Evolutionary conservation across 2,113 vertebrate species (phyloP).

Genomic region (Myocastor coypus): DNA sequence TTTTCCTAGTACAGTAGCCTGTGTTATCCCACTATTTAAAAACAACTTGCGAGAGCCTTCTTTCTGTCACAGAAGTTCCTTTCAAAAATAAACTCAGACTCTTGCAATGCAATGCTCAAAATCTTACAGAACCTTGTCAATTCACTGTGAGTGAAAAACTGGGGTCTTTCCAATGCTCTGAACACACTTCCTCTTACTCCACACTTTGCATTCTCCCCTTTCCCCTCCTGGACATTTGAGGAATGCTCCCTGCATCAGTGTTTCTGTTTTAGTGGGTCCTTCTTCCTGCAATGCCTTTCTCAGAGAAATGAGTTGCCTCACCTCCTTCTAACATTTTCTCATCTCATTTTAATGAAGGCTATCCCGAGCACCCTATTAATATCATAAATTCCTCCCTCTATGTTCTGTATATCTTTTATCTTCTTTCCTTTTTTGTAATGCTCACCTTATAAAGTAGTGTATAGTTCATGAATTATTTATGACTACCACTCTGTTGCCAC

Average conservation of each 20-base stretch:
- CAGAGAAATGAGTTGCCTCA: not conserved
- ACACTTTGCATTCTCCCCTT: not conserved
- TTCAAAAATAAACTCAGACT: not conserved
- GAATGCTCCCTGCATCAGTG: not conserved
- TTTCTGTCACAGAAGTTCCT: not conserved
- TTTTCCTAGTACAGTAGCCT: not conserved
- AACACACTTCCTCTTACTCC: not conserved
- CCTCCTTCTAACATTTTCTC: not conserved
- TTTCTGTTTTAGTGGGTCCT: not conserved
- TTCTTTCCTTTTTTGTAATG: not conserved
- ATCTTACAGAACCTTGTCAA: not conserved
- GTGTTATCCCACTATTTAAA: not conserved
- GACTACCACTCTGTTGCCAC: not conserved
- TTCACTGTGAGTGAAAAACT: not conserved
- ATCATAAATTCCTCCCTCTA: not conserved
- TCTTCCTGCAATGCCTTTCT: not conserved
- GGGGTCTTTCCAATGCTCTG: not conserved
- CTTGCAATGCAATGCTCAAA: not conserved
- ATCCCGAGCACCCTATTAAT: not conserved
- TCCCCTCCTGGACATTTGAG: not conserved
- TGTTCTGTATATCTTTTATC: not conserved
- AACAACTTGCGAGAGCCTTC: not conserved
- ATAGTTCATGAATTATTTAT: not conserved
- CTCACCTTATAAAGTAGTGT: constrained; percentile 7
- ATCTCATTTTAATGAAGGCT: not conserved